phyloP scores from a whole-genome alignment of 2,888 invertebrate species.

The Epiperipatus broadwayi region DNA sequence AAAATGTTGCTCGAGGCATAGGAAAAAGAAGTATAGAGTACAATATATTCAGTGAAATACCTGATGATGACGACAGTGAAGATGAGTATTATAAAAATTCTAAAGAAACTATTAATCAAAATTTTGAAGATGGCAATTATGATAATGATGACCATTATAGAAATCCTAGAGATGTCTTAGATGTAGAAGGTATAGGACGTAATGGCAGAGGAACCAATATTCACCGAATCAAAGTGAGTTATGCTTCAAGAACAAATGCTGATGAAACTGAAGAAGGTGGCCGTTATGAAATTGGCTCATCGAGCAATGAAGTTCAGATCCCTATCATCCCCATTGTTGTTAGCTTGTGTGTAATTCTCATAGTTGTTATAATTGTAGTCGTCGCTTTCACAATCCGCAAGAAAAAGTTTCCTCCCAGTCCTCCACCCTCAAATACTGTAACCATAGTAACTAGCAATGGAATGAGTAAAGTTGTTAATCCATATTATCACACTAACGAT shows the following conservation, averaged over 20 bases:
- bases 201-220: slow-evolving; percentile 18
- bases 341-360: slow-evolving; percentile 12
- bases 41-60: too few species aligned
- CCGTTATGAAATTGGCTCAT: neutral
- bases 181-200: slow-evolving; percentile 13
- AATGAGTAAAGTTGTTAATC: slow-evolving; percentile 11
- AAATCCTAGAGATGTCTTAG: neutral
- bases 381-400: slow-evolving; percentile 9
- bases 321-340: slow-evolving; percentile 11
- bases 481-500: slow-evolving; percentile 8
- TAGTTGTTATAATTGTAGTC: slow-evolving; percentile 14
- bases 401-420: neutral
- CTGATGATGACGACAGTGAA: too few species aligned
- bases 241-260: neutral
- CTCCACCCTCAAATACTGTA: neutral
- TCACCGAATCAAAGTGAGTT: slow-evolving; percentile 15
- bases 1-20: slow-evolving; percentile 15
- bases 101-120: too few species aligned
- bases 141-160: neutral
- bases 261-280: neutral
- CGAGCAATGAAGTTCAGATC: neutral
- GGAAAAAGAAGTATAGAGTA: slow-evolving; percentile 17
- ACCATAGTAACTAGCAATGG: slow-evolving; percentile 12
- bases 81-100: too few species aligned
- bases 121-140: neutral